Evolutionary conservation across 2,113 vertebrate genomes (phyloP), one percentile per base, ranked within the genome.

Genomic region (Scomber japonicus): DNA sequence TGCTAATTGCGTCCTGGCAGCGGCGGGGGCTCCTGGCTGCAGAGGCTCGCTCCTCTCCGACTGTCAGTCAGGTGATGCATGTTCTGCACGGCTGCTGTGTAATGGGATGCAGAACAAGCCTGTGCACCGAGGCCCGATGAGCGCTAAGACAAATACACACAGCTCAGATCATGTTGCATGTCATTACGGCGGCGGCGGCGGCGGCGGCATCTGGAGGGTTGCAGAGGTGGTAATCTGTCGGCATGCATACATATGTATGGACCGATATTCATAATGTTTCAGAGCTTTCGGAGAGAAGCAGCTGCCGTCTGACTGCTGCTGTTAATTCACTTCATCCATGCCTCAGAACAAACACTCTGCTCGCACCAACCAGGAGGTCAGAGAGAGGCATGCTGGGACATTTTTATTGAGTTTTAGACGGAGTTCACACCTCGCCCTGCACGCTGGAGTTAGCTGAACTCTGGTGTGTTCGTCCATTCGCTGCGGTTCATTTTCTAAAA

Each of bases 301-400:
- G 73, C 88, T 79, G 78, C 81, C 55, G 67, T 48, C 71, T 76
- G 82, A 62, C 78, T 51, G 68, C 5, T 68, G 76, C 81, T 81
- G 81, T 78, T 89, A 91, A 90, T 89, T 88, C 81, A 74, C 80
- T 30, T 12, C 75, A 44, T 59, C 3, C 17, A 89, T 86, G 90
- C 88, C 35, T 9, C 71, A 57, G 75, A 78, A 83, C 84, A 77
- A 73, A 65, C 84, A 16, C 11, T 15, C 31, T 1, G 30, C 27
- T 73, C 2, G 0, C 73, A 3, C 12, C 51, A 3, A 68, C 67
- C 61, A 56, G 53, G 54, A 53, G 84, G 86, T 85, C 86, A 84
- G 60, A 84, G 15, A 16, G 27, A 48, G 57, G 88, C 90, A 87
- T 87, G 88, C 85, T 89, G 90, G 84, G 86, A 90, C 82, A 86